Evolutionary conservation across 2,113 vertebrate genomes (phyloP).

Genomic region (Xiphophorus couchianus): DNA sequence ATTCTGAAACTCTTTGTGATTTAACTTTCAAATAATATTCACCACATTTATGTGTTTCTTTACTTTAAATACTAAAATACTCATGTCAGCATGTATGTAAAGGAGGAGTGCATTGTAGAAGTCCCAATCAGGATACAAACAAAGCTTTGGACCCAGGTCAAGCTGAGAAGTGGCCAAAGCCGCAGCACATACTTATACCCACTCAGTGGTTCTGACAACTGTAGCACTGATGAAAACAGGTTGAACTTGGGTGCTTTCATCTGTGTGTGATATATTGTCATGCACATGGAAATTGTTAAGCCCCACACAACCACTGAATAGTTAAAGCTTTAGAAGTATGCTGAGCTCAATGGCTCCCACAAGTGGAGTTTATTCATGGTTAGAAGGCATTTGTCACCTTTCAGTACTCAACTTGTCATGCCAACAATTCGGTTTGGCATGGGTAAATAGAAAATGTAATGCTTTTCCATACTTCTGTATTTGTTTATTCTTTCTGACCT

Average conservation of each 20-base stretch:
- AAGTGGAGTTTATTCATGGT: conserved; percentile 30
- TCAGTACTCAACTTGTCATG: conserved; percentile 10
- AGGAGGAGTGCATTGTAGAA: conserved; percentile 2
- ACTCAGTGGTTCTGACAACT: conserved; percentile 46
- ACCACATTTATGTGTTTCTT: background rate
- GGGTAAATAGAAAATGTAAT: background rate
- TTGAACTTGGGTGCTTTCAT: conserved; percentile 31
- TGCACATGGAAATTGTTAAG: conserved; percentile 63
- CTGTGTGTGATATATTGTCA: conserved; percentile 46
- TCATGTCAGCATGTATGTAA: background rate
- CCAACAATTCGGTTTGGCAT: conserved; percentile 7
- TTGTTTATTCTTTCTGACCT: background rate
- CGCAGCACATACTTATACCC: conserved; percentile 61
- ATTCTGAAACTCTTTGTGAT: background rate
- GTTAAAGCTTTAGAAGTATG: conserved; percentile 54
- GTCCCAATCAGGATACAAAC: conserved; percentile 4
- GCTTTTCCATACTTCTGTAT: background rate
- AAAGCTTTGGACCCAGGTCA: conserved; percentile 22
- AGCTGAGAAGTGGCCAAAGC: conserved; percentile 36
- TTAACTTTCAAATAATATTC: background rate
- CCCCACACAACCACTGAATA: conserved; percentile 38
- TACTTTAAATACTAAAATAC: background rate
- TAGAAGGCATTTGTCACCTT: conserved; percentile 56
- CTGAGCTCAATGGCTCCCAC: conserved; percentile 30
- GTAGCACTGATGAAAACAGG: conserved; percentile 29